Base-by-base conservation (phyloP, 2,113 vertebrate species). In the Peromyscus californicus region DNA sequence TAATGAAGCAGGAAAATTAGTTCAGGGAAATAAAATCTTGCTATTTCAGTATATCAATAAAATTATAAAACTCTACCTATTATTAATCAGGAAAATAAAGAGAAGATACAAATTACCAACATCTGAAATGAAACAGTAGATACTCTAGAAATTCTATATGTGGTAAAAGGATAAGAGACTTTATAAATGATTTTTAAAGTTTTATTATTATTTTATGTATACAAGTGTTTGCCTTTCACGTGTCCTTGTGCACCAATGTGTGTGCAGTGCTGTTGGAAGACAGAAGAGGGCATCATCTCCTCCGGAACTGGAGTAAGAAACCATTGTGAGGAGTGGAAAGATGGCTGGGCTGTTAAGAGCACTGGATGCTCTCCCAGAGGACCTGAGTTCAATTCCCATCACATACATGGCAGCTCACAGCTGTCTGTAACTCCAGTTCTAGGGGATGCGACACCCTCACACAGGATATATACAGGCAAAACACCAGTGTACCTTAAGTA, bases 91-190 rank as follows among this genome's bases (percentile, higher is more conserved):
- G 22, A 42, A 91, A 75, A 90, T 70, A 79, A 39, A 92, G 10
- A 92, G 51, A 84, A 97, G 31, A 74, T 42, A 91, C 42, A 91
- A 95, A 48, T 59, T 92, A 82, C 16, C 48, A 86, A 48, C 89
- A 96, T 95, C 29, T 65, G 63, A 15, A 91, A 79, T 91, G 57
- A 85, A 96, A 91, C 24, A 91, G 7, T 29, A n/a, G 26, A 54
- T 45, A 69, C 21, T 57, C 57, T 67, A 90, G 54, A 75, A 9
- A 75, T 45, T 90, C n/a, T 95, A 72, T 16, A 93, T 33, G 70
- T 90, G 86, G 57, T 86, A 83, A 78, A 88, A 94, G 3, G 69
- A 65, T 79, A 90, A 61, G 7, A 21, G 29, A 84, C 78, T 51
- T 74, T 79, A 69, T 75, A 93, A 82, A n/a, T 36, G 57, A 54